Conservation (phyloP, 2,888 invertebrate species). For the Crioceris asparagi region DNA sequence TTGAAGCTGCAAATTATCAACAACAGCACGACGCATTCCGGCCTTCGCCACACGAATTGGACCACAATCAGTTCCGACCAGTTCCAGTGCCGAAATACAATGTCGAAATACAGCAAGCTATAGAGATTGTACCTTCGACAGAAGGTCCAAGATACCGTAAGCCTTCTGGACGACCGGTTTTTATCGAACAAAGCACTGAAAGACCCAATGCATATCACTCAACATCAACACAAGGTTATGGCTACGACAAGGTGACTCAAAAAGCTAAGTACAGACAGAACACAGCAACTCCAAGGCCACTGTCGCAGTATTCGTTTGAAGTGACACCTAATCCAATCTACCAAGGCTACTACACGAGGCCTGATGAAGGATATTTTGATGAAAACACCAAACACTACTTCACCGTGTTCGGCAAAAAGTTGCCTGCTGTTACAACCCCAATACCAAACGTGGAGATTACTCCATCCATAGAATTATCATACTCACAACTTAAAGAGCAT, state of each 20-base stretch:
- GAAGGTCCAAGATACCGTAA: conserved; percentile 17
- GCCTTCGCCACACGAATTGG: conserved; percentile 23
- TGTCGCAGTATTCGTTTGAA: conserved; percentile 29
- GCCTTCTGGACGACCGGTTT: conserved; percentile 18
- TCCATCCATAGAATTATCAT: conserved; percentile 4
- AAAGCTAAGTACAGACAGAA: conserved; percentile 25
- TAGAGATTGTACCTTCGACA: conserved; percentile 30
- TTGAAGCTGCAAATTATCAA: conserved; percentile 44
- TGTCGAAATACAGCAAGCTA: conserved; percentile 35
- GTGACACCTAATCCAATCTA: conserved; percentile 41
- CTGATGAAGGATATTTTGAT: conserved; percentile 58
- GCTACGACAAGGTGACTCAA: conserved; percentile 35
- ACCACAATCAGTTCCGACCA: conserved; percentile 24
- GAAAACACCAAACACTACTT: conserved; percentile 66
- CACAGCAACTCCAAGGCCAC: conserved; percentile 24
- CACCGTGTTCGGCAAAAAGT: conserved; percentile 61
- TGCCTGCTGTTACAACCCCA: conserved; percentile 41
- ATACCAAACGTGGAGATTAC: too few species aligned
- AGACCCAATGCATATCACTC: conserved; percentile 32
- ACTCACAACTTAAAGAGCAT: conserved; percentile 11
- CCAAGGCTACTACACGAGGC: conserved; percentile 55
- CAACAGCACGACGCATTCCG: too few species aligned
- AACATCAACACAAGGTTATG: conserved; percentile 17
- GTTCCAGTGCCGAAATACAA: conserved; percentile 27
- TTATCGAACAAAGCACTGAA: conserved; percentile 26